phyloP scores from a whole-genome alignment of 2,113 vertebrate species.

The Poicephalus meyeri region DNA sequence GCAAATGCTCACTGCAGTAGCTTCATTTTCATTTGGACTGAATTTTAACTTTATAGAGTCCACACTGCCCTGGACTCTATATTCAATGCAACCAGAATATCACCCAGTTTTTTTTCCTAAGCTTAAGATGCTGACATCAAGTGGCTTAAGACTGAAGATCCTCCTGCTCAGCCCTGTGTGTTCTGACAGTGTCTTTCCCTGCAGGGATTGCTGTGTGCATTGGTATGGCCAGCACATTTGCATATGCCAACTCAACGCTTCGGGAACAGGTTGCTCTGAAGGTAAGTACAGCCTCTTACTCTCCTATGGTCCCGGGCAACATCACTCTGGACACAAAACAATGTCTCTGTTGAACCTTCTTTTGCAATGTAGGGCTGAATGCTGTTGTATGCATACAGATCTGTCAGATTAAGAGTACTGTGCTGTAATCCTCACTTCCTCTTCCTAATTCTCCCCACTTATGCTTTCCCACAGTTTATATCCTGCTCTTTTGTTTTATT shows the following conservation, averaged over 20 bases:
- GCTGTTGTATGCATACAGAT: neutral
- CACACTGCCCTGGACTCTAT: neutral
- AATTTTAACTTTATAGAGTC: neutral
- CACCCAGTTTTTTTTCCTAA: neutral
- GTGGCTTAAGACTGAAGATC: neutral
- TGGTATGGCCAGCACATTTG: slow-evolving; percentile 95
- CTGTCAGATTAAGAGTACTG: neutral
- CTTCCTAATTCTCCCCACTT: neutral
- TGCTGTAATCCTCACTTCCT: neutral
- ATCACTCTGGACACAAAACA: neutral
- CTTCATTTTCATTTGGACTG: neutral
- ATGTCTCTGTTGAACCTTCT: neutral
- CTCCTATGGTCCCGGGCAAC: neutral
- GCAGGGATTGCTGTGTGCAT: slow-evolving; percentile 94
- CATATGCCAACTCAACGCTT: slow-evolving; percentile 91
- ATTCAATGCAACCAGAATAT: neutral
- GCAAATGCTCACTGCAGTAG: neutral
- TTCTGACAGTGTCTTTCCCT: neutral
- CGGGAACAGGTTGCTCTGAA: slow-evolving; percentile 94
- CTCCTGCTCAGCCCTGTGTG: neutral
- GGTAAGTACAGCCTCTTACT: slow-evolving; percentile 73
- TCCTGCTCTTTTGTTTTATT: neutral
- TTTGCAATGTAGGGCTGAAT: neutral
- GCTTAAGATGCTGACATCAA: neutral
- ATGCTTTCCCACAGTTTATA: neutral